Evolutionary conservation across 1,140 invertebrate genomes (phyloP), one percentile per base, ranked within the genome.

Genomic region (Euura lappo): DNA sequence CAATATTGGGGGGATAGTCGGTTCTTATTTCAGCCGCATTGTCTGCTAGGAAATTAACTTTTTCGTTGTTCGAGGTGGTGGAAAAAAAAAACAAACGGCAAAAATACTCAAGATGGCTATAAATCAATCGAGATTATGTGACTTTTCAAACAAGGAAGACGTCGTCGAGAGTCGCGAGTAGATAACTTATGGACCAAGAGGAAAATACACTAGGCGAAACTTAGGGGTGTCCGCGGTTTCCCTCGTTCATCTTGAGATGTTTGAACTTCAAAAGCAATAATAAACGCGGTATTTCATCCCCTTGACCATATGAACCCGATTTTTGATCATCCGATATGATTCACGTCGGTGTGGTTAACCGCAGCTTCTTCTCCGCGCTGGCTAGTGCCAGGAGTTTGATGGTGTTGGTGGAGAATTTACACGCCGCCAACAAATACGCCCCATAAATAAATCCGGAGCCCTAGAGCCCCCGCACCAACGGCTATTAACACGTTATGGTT

Each of bases 61-160:
- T 60, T n/a, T 60, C 80, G 70, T 65, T 70, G 42, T 51, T 45
- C 8, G 6, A 47, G 43, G 45, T 47, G 66, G 65, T 10, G 6
- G 13, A 69, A 43, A 72, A 43, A 13, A 45, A 65, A 46, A 74
- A n/a, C n/a, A 64, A 67, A 13, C 69, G 69, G 69, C 44, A 44
- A 45, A 45, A 44, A 71, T 71, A 45, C 65, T 60, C 13, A 60
- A 60, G 51, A 28, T 3, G 4, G 51, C 75, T 77, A 79, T 84
- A 83, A 84, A 84, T 85, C 83, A 85, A 76, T 78, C 73, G 77
- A 85, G 80, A 85, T 84, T 83, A 84, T 83, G 80, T 81, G 84
- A 84, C 80, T 84, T 82, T 82, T 82, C 79, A 80, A 80, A 80
- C 79, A 80, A 80, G 79, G 79, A 81, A 8, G 51, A 11, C 51